phyloP scores from a whole-genome alignment of 1,140 invertebrate genomes.

The Luehdorfia chinensis region DNA sequence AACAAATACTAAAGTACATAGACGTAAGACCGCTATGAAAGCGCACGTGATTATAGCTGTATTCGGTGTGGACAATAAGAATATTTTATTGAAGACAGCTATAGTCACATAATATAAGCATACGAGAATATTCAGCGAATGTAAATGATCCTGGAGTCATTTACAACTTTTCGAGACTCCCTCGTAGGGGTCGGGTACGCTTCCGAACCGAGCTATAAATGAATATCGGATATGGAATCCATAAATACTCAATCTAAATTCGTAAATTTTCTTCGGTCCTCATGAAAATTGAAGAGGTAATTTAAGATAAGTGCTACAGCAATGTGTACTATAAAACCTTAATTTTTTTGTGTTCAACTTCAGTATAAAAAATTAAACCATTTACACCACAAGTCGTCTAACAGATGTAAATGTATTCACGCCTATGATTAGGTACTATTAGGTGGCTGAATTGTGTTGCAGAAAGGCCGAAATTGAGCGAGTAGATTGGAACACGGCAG shows the following conservation, averaged over 20 bases:
- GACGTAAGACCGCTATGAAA: no score
- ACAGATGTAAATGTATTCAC: constrained; percentile 47
- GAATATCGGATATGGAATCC: constrained; percentile 58
- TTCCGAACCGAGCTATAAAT: constrained; percentile 52
- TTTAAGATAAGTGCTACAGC: constrained; percentile 46
- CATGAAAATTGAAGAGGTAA: constrained; percentile 55
- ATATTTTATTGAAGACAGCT: neutral
- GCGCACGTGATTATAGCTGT: no score
- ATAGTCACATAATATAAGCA: neutral
- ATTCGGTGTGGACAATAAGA: no score
- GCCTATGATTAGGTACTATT: constrained; percentile 45
- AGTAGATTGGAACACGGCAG: constrained; percentile 64
- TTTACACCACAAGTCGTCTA: constrained; percentile 8
- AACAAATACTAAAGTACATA: no score
- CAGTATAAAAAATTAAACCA: constrained; percentile 4
- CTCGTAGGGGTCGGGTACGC: constrained; percentile 29
- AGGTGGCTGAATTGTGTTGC: constrained; percentile 52
- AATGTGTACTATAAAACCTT: constrained; percentile 23
- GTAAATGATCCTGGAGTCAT: constrained; percentile 34
- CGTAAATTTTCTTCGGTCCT: constrained; percentile 49
- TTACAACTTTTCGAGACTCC: constrained; percentile 40
- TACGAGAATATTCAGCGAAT: constrained; percentile 23
- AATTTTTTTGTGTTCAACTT: constrained; percentile 1
- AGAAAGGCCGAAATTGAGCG: constrained; percentile 71
- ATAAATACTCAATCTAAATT: constrained; percentile 66